These are phyloP conservation scores for Nebria brevicollis DNA, from an alignment of 2,888 invertebrate species.

Conservation along the genomic window DNA sequence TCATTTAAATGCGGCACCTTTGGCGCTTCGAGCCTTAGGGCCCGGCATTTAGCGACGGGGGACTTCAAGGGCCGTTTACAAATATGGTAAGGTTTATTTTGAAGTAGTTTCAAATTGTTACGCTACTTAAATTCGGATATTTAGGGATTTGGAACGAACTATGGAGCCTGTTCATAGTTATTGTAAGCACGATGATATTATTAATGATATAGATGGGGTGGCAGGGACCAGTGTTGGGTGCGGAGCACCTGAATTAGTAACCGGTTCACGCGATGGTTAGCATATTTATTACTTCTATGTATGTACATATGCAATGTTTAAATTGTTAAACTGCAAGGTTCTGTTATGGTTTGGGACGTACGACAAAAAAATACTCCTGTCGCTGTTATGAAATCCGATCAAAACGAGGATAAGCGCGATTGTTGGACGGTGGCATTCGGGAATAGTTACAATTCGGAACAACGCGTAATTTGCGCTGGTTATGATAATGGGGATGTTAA, in stretches of 20 bases:
- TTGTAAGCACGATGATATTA: conserved; percentile 82
- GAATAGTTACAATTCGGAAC: conserved; percentile 86
- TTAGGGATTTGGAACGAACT: conserved; percentile 82
- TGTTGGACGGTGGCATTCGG: conserved; percentile 96
- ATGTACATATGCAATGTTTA: not conserved
- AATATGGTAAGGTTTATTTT: conserved; percentile 73
- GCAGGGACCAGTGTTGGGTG: conserved; percentile 84
- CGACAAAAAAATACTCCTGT: conserved; percentile 90
- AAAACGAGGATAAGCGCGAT: conserved; percentile 78
- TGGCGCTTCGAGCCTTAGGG: conserved; percentile 84
- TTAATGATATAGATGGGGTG: conserved; percentile 91
- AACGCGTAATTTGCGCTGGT: conserved; percentile 88
- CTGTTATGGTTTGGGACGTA: conserved; percentile 95
- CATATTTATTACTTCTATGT: not conserved
- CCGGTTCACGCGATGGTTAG: conserved; percentile 90
- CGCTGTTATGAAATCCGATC: conserved; percentile 80
- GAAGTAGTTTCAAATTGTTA: conserved; percentile 25
- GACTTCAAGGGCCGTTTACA: conserved; percentile 88
- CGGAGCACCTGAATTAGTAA: conserved; percentile 95
- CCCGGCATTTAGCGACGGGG: conserved; percentile 87
- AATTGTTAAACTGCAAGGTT: conserved; percentile 64
- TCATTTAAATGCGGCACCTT: conserved; percentile 95
- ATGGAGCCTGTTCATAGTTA: conserved; percentile 80
- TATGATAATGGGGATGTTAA: conserved; percentile 97
- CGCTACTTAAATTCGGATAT: not conserved